Evolutionary conservation across 2,888 invertebrate species (phyloP), one percentile per base, ranked within the genome.

Genomic region (Pardosa pseudoannulata): DNA sequence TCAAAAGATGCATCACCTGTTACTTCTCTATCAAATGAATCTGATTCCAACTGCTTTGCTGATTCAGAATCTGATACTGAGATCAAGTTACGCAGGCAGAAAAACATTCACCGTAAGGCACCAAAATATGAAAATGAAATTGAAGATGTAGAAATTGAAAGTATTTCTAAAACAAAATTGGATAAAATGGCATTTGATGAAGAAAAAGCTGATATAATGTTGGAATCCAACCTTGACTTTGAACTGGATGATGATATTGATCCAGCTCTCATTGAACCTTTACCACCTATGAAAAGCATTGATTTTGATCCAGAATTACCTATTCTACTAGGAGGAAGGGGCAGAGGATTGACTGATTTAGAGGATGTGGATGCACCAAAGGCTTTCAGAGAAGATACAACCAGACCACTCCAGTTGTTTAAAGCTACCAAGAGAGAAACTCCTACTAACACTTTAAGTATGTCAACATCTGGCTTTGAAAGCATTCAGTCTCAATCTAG

Each of bases 1-100:
- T 79, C 75, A 0, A 86, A 86, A 79, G 86, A 86, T 23, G 71
- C 56, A 13, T 86, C 86, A 41, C 86, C 86, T 16, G 74, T 32
- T n/a, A 75, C 79, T 28, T 86, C 86, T 23, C 16, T 74, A 13
- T 79, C 79, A 27, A 64, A 86, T 64, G 86, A 86, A 23, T 86
- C 86, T 13, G 86, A 86, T 74, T 86, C 79, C 1, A 86, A 86
- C 29, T 86, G 73, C 65, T 86, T 86, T 79, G 86, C 86, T 46
- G 86, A 86, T 86, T 86, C 86, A 0, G 86, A 86, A 65, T 86
- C 86, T 36, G 86, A 86, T 32, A 41, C 74, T 36, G 86, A 86
- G 64, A 79, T 79, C 16, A 86, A 71, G 64, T 64, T 41, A 16
- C 41, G 62, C 0, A 68, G 79, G n/a, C 79, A 79, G 19, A 86